Percentiles rank a stretch among this genome's conserved stretches.
Conservation (phyloP, 2,888 invertebrate species). For the Cosmopolites sordidus region DNA sequence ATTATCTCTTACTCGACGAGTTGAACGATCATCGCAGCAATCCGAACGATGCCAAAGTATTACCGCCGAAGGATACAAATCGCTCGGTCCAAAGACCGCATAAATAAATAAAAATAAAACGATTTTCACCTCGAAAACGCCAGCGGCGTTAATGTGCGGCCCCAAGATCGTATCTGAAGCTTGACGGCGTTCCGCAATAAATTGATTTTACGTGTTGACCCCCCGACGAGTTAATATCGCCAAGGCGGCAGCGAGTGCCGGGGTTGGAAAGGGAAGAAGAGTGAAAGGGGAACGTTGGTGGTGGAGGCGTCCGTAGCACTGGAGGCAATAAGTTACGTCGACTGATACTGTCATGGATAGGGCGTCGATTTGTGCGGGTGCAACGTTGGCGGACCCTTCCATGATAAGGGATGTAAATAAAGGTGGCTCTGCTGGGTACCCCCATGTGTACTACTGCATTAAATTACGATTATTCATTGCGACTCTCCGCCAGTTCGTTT, state of each 20-base stretch:
- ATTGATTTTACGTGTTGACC: conserved; percentile 41
- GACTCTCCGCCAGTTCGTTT: conserved; percentile 39
- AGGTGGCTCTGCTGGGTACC: conserved; percentile 15
- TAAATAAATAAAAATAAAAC: conserved; percentile 27
- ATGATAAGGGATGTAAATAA: conserved; percentile 21
- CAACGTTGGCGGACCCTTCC: not conserved
- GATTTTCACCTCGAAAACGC: conserved; percentile 29
- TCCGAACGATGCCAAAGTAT: not conserved
- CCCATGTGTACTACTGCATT: conserved; percentile 40
- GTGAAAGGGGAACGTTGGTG: conserved; percentile 11
- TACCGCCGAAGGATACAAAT: conserved; percentile 10
- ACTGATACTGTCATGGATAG: conserved; percentile 41
- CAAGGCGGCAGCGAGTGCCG: conserved; percentile 25
- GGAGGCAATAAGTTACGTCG: conserved; percentile 26
- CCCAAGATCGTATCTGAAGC: conserved; percentile 36
- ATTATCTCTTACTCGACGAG: too few relatives aligned
- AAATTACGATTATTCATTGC: conserved; percentile 46
- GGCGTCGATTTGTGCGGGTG: conserved; percentile 26
- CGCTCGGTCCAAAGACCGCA: conserved; percentile 13
- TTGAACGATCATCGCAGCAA: too few relatives aligned
- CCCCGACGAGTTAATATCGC: conserved; percentile 36
- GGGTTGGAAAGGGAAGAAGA: too few relatives aligned
- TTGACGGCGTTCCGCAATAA: too few relatives aligned
- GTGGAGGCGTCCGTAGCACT: conserved; percentile 1
- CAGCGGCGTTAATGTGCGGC: conserved; percentile 39